Evolutionary conservation across 2,888 invertebrate species (phyloP).

Genomic region (Dermolepida albohirtum): DNA sequence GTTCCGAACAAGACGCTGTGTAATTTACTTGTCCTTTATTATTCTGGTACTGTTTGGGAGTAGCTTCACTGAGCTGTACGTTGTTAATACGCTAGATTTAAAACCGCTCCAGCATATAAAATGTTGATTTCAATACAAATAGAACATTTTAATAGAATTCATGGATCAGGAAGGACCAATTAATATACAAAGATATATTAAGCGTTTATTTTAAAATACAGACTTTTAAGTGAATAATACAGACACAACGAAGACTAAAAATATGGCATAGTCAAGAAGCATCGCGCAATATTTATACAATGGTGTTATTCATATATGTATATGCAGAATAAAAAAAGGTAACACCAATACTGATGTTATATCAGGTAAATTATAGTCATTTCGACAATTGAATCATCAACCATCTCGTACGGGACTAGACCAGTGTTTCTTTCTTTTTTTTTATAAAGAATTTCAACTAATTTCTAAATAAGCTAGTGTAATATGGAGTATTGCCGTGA

Average conservation of each 20-base stretch:
- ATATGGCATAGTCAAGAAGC: slow-evolving; percentile 10
- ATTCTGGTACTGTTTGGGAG: too few species aligned
- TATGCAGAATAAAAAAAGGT: neutral
- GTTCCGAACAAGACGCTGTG: too few species aligned
- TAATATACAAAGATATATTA: slow-evolving; percentile 9
- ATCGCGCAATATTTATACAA: slow-evolving; percentile 23
- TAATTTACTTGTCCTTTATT: too few species aligned
- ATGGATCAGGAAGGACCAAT: too few species aligned
- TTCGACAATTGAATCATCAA: neutral
- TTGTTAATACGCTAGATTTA: too few species aligned
- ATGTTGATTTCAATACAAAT: too few species aligned
- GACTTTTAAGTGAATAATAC: slow-evolving; percentile 20
- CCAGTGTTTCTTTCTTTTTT: neutral
- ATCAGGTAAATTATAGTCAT: slow-evolving; percentile 8
- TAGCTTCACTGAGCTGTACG: too few species aligned
- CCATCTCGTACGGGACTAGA: too few species aligned
- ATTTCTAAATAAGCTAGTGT: slow-evolving; percentile 33
- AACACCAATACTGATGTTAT: neutral
- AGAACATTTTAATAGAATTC: too few species aligned
- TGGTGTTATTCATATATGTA: slow-evolving; percentile 3
- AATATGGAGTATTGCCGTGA: slow-evolving; percentile 24
- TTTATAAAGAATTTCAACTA: slow-evolving; percentile 2
- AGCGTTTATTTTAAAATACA: slow-evolving; percentile 36
- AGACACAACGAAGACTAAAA: slow-evolving; percentile 27
- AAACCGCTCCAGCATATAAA: too few species aligned